A percentile compares a stretch with the other conserved stretches of the same genome.
Evolutionary conservation across 2,797 vertebrate species (phyloP).

Genomic region (Eospalax fontanierii): DNA sequence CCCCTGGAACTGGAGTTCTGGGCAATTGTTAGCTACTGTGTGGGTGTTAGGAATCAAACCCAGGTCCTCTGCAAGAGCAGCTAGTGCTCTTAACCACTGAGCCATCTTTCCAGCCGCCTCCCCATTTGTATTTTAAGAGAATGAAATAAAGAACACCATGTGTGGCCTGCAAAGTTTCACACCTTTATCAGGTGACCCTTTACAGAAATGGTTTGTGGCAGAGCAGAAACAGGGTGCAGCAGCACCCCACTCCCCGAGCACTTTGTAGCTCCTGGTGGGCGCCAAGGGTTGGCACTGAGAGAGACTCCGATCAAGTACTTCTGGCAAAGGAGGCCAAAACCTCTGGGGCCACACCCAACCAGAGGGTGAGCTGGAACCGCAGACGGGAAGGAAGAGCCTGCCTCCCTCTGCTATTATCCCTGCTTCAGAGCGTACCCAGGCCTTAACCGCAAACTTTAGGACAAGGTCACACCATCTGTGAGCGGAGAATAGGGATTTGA

Average conservation of each 20-base stretch:
- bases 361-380: background rate
- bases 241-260: too few species aligned
- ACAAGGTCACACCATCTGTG: accelerated
- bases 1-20: too few species aligned
- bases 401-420: too few species aligned
- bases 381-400: background rate
- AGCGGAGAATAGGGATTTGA: background rate
- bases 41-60: too few species aligned
- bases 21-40: too few species aligned
- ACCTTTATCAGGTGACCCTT: background rate
- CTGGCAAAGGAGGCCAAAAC: background rate
- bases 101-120: too few species aligned
- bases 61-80: too few species aligned
- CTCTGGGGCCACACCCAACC: background rate
- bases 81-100: too few species aligned
- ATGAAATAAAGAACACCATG: background rate
- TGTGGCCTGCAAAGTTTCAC: background rate
- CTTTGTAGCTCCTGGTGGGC: accelerated
- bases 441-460: background rate
- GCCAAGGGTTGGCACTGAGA: background rate
- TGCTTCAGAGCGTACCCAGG: background rate
- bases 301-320: background rate
- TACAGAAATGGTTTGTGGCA: accelerated
- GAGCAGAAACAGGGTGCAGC: background rate
- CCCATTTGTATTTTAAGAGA: background rate